Base-by-base conservation (phyloP, 2,797 vertebrate genomes). In the Gymnocypris eckloni region DNA sequence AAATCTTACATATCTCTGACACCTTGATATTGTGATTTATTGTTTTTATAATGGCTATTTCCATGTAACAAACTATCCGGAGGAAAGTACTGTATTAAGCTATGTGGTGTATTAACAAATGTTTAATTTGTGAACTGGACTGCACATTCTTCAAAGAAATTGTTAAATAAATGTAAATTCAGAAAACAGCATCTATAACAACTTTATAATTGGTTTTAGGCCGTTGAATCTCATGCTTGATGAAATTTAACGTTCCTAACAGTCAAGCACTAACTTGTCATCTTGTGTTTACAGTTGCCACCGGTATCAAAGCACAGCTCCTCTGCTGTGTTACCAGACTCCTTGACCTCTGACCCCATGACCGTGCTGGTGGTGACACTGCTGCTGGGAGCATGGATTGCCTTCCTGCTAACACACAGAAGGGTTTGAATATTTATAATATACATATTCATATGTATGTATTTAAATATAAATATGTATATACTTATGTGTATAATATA, bases 371-470 rank as follows among this genome's bases (percentile, higher is more conserved):
- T 96, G 0, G 89, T 96, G 83, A 96, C 97, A 0, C 86, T 97
- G 39, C 93, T 99, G 87, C 92, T 98, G 73, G 97, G 96, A 0
- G 97, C 96, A 4, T 97, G 97, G 91, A 61, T 98, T 77, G 93
- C 96, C 76, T 92, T 96, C 90, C 89, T 90, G 41, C 41, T 96
- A 87, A 94, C 92, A 0, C 95, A 94, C 89, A 94, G 92, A 54
- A 90, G 76, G 85, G 92, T 94, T 91, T 66, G 50, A n/a, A 39
- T 64, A 64, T 25, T 64, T 28, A 28, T 25, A 64, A 64, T 22
- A 61, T 25, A 52, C 8, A 43, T 43, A 43, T 43, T 43, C 41
- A 43, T 43, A 43, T 43, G 9, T 10, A 43, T 43, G 8, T 43
- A 0, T 43, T 9, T 43, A 43, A 43, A 43, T 43, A 43, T 43